Evolutionary conservation across 2,113 vertebrate genomes (phyloP), one percentile per base, ranked within the genome.

Genomic region (Scolopax mira): DNA sequence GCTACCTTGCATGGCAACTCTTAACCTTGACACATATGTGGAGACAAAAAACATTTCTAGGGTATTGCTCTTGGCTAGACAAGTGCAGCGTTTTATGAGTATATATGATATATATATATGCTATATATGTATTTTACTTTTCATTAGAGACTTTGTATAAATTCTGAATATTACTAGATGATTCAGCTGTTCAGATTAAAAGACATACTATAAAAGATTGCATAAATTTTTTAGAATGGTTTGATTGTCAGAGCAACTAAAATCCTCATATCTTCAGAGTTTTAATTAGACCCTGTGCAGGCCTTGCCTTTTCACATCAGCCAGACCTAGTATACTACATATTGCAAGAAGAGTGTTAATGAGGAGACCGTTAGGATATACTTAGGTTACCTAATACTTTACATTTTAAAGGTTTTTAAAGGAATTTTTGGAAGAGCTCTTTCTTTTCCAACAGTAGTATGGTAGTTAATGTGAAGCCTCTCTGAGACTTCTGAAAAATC

Each of bases 21-120:
- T 83, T 96, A 95, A 96, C 94, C 91, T 96, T 96, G 93, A 60
- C 3, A 1, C 46, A 62, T 35, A 70, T 10, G 48, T 14, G 74
- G 55, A 92, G 54, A 62, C 9, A 57, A 88, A 85, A 78, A 75
- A 0, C 5, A 74, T 80, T 90, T 86, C 48, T 44, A 52, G 31
- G 54, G 11, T 37, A 82, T 52, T 69, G 35, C 37, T 79, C 46
- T 61, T 41, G 24, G 49, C 37, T 58, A 28, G 22, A 48, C 22
- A 82, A 33, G 15, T 33, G 31, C 57, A 95, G 37, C 18, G 54
- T 66, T 91, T 86, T n/a, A 44, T 42, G 19, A 9, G 17, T 54
- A 17, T 18, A 11, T 30, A 18, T 54, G 28, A 30, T 28, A 30
- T 48, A 54, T 31, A 35, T 18, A 19, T 42, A 22, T 4, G 7